phyloP scores from a whole-genome alignment of 1,140 invertebrate genomes.

The Bombus turneri region DNA sequence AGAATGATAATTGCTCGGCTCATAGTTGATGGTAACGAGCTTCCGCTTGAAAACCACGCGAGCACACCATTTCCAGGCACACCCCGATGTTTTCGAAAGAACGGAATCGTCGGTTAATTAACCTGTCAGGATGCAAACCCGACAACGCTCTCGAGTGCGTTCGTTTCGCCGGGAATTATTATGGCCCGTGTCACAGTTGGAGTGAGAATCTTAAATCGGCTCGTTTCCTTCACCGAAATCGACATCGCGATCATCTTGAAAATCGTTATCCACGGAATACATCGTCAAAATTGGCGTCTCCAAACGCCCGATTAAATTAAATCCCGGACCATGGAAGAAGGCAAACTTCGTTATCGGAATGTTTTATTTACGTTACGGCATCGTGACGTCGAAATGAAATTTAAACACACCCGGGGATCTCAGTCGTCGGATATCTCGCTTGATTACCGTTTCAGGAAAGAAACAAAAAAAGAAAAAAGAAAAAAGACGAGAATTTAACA shows the following conservation, averaged over 20 bases:
- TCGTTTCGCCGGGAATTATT: background rate
- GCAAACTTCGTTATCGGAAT: conserved; percentile 3
- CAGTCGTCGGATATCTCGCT: background rate
- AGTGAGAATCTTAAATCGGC: background rate
- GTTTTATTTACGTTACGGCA: conserved; percentile 1
- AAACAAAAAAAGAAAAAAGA: fast-evolving
- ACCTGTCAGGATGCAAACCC: conserved; percentile 37
- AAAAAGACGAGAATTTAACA: no score
- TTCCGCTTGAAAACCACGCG: conserved; percentile 20
- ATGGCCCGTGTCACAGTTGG: background rate
- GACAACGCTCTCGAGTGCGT: background rate
- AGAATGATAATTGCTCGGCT: conserved; percentile 21
- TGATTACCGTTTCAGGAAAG: background rate
- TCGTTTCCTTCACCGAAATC: background rate
- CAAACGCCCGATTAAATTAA: conserved; percentile 10
- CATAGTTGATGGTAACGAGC: background rate
- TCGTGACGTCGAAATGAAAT: background rate
- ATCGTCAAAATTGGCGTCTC: no score
- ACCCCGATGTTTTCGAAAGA: conserved; percentile 36
- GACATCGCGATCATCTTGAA: background rate
- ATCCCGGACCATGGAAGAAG: background rate
- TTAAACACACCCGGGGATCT: conserved; percentile 1
- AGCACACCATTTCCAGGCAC: conserved; percentile 42
- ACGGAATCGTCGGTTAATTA: conserved; percentile 52
- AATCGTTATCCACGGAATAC: background rate